Conservation (phyloP, 2,888 invertebrate genomes). For the Papilio demoleus region DNA sequence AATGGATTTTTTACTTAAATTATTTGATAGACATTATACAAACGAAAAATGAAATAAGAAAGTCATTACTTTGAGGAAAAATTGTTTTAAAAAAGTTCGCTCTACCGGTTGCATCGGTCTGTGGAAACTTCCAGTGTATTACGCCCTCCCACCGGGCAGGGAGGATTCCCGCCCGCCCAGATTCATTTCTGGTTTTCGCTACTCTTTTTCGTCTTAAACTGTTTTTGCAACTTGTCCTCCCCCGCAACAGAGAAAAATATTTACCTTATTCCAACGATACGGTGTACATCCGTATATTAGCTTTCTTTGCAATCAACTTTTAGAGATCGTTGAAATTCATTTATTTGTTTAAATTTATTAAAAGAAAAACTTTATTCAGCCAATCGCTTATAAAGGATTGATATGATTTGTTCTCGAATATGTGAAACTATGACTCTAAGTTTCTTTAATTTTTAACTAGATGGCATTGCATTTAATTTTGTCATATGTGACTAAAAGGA, state of each 20-base stretch:
- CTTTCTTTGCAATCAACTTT: constrained; percentile 20
- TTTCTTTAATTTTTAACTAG: too few species aligned
- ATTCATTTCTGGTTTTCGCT: constrained; percentile 81
- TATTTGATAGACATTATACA: too few species aligned
- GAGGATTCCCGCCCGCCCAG: constrained; percentile 70
- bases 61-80: not conserved
- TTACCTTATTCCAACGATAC: constrained; percentile 50
- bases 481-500: too few species aligned
- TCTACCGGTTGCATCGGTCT: constrained; percentile 49
- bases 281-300: constrained; percentile 30
- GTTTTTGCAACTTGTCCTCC: constrained; percentile 74
- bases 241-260: constrained; percentile 57
- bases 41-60: not conserved
- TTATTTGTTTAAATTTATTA: too few species aligned
- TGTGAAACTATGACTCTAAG: too few species aligned
- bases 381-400: too few species aligned
- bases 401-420: too few species aligned
- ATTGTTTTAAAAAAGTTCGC: not conserved
- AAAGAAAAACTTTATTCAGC: too few species aligned
- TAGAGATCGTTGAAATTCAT: constrained; percentile 1
- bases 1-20: too few species aligned
- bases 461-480: too few species aligned
- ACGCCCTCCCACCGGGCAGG: constrained; percentile 64
- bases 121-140: constrained; percentile 61
- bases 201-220: constrained; percentile 81